Percentiles rank a stretch among this genome's conserved stretches.
Conservation (phyloP, 2,113 vertebrate genomes). For the Oplegnathus fasciatus region DNA sequence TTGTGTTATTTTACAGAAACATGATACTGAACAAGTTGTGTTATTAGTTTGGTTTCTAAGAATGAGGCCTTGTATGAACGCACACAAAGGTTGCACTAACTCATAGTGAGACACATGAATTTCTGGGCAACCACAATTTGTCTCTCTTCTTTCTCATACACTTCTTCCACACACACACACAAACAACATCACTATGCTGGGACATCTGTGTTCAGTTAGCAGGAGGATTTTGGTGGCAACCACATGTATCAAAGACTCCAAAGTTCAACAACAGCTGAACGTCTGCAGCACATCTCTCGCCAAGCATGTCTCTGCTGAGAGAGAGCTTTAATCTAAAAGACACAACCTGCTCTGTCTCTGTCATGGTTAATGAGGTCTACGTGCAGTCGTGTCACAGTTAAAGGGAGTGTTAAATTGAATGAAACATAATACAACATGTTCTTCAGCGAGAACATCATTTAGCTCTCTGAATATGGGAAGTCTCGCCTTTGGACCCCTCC, state of each 20-base stretch:
- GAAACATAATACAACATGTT: constrained; percentile 8
- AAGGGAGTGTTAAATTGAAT: constrained; percentile 26
- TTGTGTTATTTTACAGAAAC: background rate
- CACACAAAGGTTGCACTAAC: background rate
- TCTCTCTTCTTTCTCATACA: background rate
- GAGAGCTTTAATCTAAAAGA: constrained; percentile 28
- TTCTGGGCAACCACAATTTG: background rate
- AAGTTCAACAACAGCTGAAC: constrained; percentile 47
- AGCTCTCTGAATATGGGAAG: background rate
- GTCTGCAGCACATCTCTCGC: constrained; percentile 29
- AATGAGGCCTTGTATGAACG: background rate
- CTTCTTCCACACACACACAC: background rate
- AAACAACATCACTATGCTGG: background rate
- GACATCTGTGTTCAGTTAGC: constrained; percentile 47
- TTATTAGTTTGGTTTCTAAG: background rate
- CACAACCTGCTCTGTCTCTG: constrained; percentile 27
- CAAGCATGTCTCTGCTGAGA: background rate
- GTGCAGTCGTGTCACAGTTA: constrained; percentile 33
- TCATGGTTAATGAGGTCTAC: constrained; percentile 15
- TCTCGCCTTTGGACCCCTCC: constrained; percentile 10
- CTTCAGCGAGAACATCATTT: constrained; percentile 18
- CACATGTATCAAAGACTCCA: constrained; percentile 10
- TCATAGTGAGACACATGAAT: background rate
- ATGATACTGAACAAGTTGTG: background rate
- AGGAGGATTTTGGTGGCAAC: constrained; percentile 28